A percentile compares a stretch with the other conserved stretches of the same genome.
Conservation (phyloP, 2,113 vertebrate species). For the Petromus typicus region DNA sequence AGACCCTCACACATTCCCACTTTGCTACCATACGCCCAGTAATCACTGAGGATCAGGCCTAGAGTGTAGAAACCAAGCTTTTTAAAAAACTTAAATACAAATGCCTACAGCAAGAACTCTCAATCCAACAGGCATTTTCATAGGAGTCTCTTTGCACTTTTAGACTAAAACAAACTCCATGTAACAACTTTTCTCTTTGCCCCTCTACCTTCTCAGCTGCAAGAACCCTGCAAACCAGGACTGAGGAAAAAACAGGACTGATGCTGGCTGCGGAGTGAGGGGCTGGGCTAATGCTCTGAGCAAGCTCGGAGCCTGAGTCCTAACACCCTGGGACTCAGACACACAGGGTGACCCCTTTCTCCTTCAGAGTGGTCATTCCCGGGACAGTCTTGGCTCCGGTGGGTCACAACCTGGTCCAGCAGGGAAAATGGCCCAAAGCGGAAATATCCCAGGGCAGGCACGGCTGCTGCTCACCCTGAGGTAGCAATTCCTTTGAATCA, state of each 20-base stretch:
- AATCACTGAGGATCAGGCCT: background rate
- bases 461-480: background rate
- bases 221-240: background rate
- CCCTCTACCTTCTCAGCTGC: background rate
- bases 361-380: background rate
- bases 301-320: background rate
- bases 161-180: background rate
- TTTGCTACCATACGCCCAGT: background rate
- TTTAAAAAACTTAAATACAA: background rate
- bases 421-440: background rate
- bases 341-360: conserved; percentile 7
- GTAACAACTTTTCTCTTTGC: background rate
- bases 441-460: background rate
- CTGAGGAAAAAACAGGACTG: background rate
- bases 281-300: background rate
- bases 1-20: background rate
- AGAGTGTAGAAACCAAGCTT: background rate
- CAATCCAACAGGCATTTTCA: background rate
- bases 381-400: background rate
- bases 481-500: background rate
- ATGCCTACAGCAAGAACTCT: background rate
- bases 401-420: background rate
- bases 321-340: background rate
- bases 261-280: background rate
- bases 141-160: background rate